phyloP scores from a whole-genome alignment of 2,113 vertebrate genomes.

The Callithrix jacchus region DNA sequence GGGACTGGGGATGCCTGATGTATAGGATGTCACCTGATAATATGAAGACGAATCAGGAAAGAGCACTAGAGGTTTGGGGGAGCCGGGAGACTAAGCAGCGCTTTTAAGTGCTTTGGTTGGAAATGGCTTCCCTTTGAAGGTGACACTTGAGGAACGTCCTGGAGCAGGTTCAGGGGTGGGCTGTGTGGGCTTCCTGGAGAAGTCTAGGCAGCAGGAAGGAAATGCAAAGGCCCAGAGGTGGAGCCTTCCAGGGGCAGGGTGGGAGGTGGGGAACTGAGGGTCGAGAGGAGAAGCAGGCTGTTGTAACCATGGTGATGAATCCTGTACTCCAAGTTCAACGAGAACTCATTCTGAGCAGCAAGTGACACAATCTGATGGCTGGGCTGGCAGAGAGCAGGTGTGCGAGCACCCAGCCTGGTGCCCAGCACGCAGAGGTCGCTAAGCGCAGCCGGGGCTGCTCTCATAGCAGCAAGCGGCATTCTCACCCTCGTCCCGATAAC shows the following conservation, averaged over 20 bases:
- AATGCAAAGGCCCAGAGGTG: conserved; percentile 28
- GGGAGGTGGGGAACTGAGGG: background rate
- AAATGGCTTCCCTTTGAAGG: background rate
- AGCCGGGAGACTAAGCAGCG: fast-evolving
- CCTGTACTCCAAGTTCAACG: background rate
- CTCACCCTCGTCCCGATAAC: fast-evolving
- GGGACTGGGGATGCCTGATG: too few relatives aligned
- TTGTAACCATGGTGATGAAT: too few relatives aligned
- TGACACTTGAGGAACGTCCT: background rate
- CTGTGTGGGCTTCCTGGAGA: fast-evolving
- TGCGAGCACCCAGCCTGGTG: fast-evolving
- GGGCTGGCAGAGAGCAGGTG: background rate
- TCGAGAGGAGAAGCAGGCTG: fast-evolving
- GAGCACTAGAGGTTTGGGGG: too few relatives aligned
- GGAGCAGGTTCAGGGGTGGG: background rate
- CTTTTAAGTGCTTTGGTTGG: background rate
- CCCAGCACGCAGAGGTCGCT: background rate
- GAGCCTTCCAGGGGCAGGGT: fast-evolving
- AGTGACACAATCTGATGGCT: fast-evolving
- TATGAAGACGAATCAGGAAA: background rate
- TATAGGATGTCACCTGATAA: fast-evolving
- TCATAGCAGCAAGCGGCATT: fast-evolving
- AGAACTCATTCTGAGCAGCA: background rate
- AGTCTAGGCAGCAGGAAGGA: background rate
- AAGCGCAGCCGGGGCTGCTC: fast-evolving